Conservation (phyloP, 1,140 invertebrate genomes). For the Philopotamus ludificatus region DNA sequence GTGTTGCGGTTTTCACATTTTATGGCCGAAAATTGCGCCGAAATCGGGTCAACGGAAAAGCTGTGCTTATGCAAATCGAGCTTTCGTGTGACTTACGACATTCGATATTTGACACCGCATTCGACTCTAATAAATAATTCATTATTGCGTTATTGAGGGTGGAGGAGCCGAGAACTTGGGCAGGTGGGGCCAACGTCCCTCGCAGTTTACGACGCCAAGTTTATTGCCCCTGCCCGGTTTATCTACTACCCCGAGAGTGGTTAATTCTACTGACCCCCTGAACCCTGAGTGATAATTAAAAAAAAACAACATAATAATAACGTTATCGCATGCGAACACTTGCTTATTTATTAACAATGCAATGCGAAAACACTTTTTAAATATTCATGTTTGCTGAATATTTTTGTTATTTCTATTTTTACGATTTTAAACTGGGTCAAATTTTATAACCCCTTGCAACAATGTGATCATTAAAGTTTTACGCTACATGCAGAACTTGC, state of each 20-base stretch:
- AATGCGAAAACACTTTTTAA: not conserved
- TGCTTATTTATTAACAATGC: too few relatives aligned
- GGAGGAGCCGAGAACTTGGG: too few relatives aligned
- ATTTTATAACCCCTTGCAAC: too few relatives aligned
- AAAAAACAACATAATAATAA: not conserved
- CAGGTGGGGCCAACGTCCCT: not conserved
- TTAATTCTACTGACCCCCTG: not conserved
- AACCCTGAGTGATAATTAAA: not conserved
- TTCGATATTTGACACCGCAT: too few relatives aligned
- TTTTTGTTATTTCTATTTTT: too few relatives aligned
- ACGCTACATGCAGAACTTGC: not conserved
- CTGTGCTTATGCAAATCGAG: too few relatives aligned
- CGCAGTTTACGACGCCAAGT: not conserved
- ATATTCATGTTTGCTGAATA: not conserved
- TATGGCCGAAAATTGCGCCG: too few relatives aligned
- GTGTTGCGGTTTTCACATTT: too few relatives aligned
- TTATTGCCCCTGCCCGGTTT: not conserved
- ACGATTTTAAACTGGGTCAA: too few relatives aligned
- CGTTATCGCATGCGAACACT: too few relatives aligned
- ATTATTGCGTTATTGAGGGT: not conserved
- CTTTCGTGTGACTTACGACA: too few relatives aligned
- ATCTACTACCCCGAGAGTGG: not conserved
- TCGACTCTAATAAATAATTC: not conserved
- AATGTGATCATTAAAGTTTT: conserved; percentile 6
- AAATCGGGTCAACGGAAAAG: too few relatives aligned